Percentiles rank a stretch among this genome's conserved stretches.
Conservation (phyloP, 2,888 invertebrate species). For the Macropis europaea region DNA sequence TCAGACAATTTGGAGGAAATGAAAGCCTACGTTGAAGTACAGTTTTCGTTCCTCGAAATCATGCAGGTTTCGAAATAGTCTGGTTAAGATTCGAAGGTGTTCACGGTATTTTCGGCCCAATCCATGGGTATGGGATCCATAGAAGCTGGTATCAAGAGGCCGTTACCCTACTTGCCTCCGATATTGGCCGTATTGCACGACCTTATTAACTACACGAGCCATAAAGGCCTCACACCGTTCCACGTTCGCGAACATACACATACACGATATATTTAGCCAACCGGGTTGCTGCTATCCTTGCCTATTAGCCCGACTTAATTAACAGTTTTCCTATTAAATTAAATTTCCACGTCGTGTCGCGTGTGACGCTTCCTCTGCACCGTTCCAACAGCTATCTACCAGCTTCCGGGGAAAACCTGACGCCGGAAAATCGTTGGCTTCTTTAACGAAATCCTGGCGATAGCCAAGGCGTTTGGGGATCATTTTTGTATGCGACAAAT, state of each 20-base stretch:
- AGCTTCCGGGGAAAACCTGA: no score
- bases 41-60: no score
- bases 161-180: slow-evolving; percentile 26
- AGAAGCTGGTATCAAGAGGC: background rate
- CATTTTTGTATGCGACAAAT: no score
- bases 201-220: slow-evolving; percentile 43
- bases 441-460: no score
- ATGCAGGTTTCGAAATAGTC: background rate
- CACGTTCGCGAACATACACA: slow-evolving; percentile 4
- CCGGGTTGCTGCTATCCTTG: background rate
- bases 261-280: slow-evolving; percentile 19
- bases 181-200: slow-evolving; percentile 38
- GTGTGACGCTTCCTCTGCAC: background rate
- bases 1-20: no score
- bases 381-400: no score
- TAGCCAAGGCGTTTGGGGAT: no score
- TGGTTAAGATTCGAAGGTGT: background rate
- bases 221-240: slow-evolving; percentile 29
- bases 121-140: background rate
- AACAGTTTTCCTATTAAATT: slow-evolving; percentile 55
- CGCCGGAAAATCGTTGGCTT: no score
- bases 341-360: slow-evolving; percentile 49
- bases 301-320: slow-evolving; percentile 40
- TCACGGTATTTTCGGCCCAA: slow-evolving; percentile 1
- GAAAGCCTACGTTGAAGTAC: no score